A percentile compares a stretch with the other conserved stretches of the same genome.
phyloP scores from a whole-genome alignment of 2,888 invertebrate species.

The Micoletzkya japonica region DNA sequence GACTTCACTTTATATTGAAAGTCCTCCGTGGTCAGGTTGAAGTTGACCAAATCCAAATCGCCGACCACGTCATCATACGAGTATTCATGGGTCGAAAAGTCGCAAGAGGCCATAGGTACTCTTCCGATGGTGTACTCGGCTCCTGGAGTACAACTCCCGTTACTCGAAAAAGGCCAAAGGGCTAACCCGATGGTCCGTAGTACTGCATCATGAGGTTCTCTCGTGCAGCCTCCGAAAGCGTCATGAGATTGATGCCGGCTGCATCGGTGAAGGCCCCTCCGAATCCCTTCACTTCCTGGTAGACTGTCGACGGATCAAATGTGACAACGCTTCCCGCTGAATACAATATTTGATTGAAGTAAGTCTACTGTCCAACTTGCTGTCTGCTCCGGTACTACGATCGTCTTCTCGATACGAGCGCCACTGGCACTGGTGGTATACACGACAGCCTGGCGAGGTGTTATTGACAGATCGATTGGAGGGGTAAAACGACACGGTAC shows the following conservation, averaged over 20 bases:
- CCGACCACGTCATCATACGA: constrained; percentile 76
- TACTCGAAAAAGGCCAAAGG: background rate
- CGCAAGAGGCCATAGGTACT: constrained; percentile 82
- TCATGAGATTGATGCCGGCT: constrained; percentile 75
- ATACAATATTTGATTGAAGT: background rate
- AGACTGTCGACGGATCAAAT: constrained; percentile 1
- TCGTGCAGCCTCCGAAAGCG: constrained; percentile 70
- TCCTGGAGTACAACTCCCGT: constrained; percentile 67
- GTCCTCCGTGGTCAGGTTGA: constrained; percentile 76
- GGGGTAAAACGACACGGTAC: too few relatives aligned
- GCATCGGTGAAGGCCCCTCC: constrained; percentile 83
- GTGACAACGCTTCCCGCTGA: constrained; percentile 4
- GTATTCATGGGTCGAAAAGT: constrained; percentile 82
- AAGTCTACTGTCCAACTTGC: background rate
- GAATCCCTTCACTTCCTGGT: constrained; percentile 38
- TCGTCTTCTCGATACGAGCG: background rate
- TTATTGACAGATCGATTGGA: too few relatives aligned
- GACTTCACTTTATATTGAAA: constrained; percentile 71
- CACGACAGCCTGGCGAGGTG: constrained; percentile 1
- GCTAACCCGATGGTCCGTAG: constrained; percentile 30
- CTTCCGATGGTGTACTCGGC: constrained; percentile 80
- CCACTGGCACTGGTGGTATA: background rate
- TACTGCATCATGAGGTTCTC: constrained; percentile 50
- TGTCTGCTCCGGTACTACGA: background rate
- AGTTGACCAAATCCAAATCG: constrained; percentile 70